These are phyloP conservation scores for Listronotus oregonensis DNA, from an alignment of 1,140 invertebrate genomes.

Conservation along the genomic window DNA sequence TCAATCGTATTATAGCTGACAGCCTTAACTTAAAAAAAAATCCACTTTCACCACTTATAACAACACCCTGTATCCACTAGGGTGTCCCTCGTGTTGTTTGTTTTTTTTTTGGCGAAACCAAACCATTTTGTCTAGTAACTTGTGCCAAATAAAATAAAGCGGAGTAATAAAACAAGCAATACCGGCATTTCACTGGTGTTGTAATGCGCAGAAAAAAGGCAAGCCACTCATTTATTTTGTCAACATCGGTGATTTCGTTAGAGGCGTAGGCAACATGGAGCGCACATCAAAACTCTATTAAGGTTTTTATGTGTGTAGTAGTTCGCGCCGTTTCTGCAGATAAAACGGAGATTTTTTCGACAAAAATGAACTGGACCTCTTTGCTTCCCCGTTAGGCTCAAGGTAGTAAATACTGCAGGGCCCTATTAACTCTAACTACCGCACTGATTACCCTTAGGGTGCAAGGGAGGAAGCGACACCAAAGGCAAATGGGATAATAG, in stretches of 20 bases:
- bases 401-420: constrained; percentile 42
- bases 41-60: no score
- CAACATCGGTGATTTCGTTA: constrained; percentile 40
- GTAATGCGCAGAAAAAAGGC: constrained; percentile 33
- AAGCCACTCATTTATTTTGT: constrained; percentile 39
- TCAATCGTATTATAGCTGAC: no score
- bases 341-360: neutral
- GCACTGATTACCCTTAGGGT: constrained; percentile 39
- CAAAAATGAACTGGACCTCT: constrained; percentile 22
- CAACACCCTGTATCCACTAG: no score
- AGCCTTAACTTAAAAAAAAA: no score
- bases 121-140: constrained; percentile 3
- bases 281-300: constrained; percentile 40
- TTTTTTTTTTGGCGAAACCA: neutral
- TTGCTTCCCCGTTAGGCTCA: constrained; percentile 5
- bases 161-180: constrained; percentile 35
- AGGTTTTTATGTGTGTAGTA: constrained; percentile 31
- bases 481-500: constrained; percentile 1
- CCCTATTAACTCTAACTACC: constrained; percentile 44
- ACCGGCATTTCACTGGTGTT: constrained; percentile 29
- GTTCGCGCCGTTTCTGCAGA: constrained; percentile 13
- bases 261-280: constrained; percentile 15
- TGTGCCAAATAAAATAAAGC: constrained; percentile 25
- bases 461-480: neutral
- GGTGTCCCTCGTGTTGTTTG: no score